Base-by-base conservation (phyloP, 2,113 vertebrate genomes). In the Callorhinus ursinus region DNA sequence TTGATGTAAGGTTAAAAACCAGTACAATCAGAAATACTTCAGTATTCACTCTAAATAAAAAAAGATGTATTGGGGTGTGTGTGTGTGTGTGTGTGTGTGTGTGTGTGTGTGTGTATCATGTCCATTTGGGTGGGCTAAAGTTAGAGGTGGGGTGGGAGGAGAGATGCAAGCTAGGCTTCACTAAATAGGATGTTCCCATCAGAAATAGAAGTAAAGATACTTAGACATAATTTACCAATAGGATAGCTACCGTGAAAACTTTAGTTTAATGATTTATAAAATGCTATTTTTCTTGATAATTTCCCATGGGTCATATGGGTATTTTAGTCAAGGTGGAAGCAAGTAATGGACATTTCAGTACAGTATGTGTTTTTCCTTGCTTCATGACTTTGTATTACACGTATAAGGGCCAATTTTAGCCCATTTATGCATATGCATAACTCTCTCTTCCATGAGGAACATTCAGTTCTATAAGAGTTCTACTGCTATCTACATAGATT, bases 251-350 rank as follows among this genome's bases (percentile, higher is more conserved):
- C 96, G 94, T 19, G 22, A 28, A 95, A 86, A 53, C 83, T 93
- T 69, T 76, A n/a, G 71, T 96, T 97, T 97, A 98, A 98, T 67
- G 96, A 95, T 98, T 97, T 46, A 93, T 98, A 98, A 98, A 98
- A 98, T 80, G 59, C 94, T 98, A 98, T 98, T 97, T 98, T 98
- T 91, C 80, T 96, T 98, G 98, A 96, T 98, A 98, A 98, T 97
- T 96, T 96, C 92, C 88, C 90, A 46, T 81, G 82, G 87, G 96
- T 63, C 51, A 53, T 91, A 88, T 71, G 76, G 90, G 79, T 94
- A 97, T 97, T 98, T 98, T 97, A 96, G 94, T 90, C 92, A 94
- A 98, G 87, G 74, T 55, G 96, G 95, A 97, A 97, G 57, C 28
- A 95, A 96, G 90, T 92, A 97, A 97, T 87, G 42, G 93, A 86